These are phyloP conservation scores for Anthrax anthrax DNA, from an alignment of 2,888 invertebrate genomes.

Conservation along the genomic window DNA sequence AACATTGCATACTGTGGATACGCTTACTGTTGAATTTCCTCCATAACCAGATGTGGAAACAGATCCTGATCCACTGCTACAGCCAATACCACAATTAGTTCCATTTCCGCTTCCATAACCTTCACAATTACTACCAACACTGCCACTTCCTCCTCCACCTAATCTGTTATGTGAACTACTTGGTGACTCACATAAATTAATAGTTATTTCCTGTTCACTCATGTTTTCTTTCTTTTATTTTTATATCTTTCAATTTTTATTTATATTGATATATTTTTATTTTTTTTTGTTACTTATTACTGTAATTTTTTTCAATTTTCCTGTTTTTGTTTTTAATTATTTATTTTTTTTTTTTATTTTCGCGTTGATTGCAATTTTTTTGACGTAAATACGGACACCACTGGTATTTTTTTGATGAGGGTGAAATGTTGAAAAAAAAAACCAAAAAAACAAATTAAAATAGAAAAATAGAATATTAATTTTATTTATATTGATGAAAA, in stretches of 20 bases:
- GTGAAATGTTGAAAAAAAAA: too few relatives aligned
- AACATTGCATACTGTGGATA: neutral
- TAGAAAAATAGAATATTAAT: too few relatives aligned
- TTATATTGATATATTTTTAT: too few relatives aligned
- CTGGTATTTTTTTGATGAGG: too few relatives aligned
- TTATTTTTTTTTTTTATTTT: too few relatives aligned
- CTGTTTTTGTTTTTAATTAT: too few relatives aligned
- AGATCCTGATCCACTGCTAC: neutral
- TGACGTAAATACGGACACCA: too few relatives aligned
- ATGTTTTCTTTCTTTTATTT: neutral
- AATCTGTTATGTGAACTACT: neutral
- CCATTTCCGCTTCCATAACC: neutral
- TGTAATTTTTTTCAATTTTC: too few relatives aligned
- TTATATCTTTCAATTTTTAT: neutral
- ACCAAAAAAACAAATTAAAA: too few relatives aligned
- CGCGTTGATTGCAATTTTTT: too few relatives aligned
- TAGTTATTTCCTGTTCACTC: slow-evolving; percentile 18
- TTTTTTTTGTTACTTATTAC: too few relatives aligned
- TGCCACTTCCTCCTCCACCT: neutral
- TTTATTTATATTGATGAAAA: too few relatives aligned
- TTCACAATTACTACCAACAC: neutral
- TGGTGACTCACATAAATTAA: slow-evolving; percentile 10
- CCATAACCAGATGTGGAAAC: neutral
- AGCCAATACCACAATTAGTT: neutral
- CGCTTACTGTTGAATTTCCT: neutral